Base-by-base conservation (phyloP, 2,797 vertebrate species). In the Oophaga sylvatica region DNA sequence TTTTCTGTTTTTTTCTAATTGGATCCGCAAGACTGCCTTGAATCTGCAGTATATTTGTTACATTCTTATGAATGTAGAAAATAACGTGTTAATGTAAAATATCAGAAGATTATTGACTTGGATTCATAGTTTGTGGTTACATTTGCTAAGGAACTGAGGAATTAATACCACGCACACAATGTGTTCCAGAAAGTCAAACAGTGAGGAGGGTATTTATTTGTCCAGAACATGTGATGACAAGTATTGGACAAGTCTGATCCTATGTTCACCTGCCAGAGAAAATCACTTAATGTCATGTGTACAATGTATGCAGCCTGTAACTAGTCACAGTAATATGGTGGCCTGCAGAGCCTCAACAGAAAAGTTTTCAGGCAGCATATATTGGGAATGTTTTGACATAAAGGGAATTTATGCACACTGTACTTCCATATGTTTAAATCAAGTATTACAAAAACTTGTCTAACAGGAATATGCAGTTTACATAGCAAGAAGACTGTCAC, bases 391-490 rank as follows among this genome's bases (percentile, higher is more conserved):
- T 53, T 71, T 53, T 59, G 65, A 31, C 67, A 56, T 48, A 57
- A 3, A 11, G 65, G 53, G 19, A 26, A 57, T 31, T 31, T 57
- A 83, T 31, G 56, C n/a, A 56, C 16, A 19, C 11, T 71, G n/a
- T 35, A 59, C 53, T 70, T 71, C 48, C 67, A 71, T 71, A 83
- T 83, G 81, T 83, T 83, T 70, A 59, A 57, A 68, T 41, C 20
- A 35, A 57, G 53, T 53, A 71, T 59, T 57, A 48, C 68, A 70
- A 83, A 80, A 83, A 83, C 81, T 71, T 59, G 81, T 82, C n/a
- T 67, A 31, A 70, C 80, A 56, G 80, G 80, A 82, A 82, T 82
- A 82, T 83, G 67, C 81, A 71, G 67, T 83, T 56, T 83, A 83
- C 67, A 71, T 26, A 83, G 41, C 12, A 26, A 26, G 12, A 48